These are phyloP conservation scores for Brienomyrus longianalis DNA, from an alignment of 2,113 vertebrate species.

Conservation along the genomic window DNA sequence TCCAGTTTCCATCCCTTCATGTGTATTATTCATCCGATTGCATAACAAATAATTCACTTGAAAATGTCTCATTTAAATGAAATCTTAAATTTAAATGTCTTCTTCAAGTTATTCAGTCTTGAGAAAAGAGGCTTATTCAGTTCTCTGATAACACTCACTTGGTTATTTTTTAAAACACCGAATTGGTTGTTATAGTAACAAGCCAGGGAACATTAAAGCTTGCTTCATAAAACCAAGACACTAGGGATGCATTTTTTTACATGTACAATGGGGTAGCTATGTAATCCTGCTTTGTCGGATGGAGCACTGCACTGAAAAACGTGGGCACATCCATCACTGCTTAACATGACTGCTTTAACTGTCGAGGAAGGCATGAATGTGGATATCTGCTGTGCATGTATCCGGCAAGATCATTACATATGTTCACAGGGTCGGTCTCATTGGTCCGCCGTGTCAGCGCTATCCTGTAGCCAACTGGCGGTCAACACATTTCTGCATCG, in stretches of 20 bases:
- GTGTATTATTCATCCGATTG: background rate
- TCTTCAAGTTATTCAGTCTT: background rate
- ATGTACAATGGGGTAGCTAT: background rate
- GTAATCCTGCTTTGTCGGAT: background rate
- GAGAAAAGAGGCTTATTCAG: background rate
- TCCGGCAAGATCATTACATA: background rate
- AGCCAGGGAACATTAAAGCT: background rate
- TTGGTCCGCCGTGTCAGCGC: background rate
- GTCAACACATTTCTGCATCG: background rate
- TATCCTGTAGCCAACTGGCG: background rate
- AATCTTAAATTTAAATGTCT: background rate
- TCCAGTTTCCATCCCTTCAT: background rate
- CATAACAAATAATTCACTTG: constrained; percentile 3
- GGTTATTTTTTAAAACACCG: background rate
- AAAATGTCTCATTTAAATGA: constrained; percentile 10
- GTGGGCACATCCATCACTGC: background rate
- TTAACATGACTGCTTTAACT: background rate
- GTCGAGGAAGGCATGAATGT: background rate
- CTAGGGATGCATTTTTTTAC: too few species aligned
- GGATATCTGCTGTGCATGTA: background rate
- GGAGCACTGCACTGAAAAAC: background rate
- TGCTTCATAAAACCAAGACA: background rate
- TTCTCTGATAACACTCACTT: background rate
- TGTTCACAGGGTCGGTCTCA: background rate
- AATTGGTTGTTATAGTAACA: background rate